A percentile compares a stretch with the other conserved stretches of the same genome.
Evolutionary conservation across 2,113 vertebrate genomes (phyloP).

Genomic region (Saguinus imperator): DNA sequence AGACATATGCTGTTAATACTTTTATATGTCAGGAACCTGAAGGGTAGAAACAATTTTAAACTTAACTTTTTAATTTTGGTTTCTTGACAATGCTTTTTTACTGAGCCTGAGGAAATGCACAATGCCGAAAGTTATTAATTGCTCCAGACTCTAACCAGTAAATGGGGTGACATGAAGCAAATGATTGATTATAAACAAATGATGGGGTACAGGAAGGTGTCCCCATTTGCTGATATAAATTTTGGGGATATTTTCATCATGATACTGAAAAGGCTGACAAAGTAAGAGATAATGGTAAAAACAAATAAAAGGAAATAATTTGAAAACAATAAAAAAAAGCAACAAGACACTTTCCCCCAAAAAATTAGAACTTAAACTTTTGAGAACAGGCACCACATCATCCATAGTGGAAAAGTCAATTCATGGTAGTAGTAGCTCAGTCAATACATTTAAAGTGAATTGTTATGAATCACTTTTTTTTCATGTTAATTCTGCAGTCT

Average conservation of each 20-base stretch:
- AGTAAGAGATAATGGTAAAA: neutral
- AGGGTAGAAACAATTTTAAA: constrained; percentile 62
- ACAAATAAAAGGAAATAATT: neutral
- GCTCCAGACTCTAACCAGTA: constrained; percentile 23
- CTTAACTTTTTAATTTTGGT: constrained; percentile 61
- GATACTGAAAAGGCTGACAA: neutral
- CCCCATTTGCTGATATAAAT: neutral
- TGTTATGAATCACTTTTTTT: neutral
- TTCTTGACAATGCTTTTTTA: constrained; percentile 7
- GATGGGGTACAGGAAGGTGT: neutral
- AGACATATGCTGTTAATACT: constrained; percentile 58
- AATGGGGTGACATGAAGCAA: neutral
- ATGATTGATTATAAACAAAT: neutral
- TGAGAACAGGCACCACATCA: neutral
- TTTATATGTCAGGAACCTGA: constrained; percentile 23
- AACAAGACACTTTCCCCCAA: neutral
- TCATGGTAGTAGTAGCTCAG: neutral
- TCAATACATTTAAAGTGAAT: constrained; percentile 44
- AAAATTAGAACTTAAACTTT: neutral
- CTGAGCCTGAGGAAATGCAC: neutral
- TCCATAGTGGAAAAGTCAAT: neutral
- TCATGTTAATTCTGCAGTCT: constrained; percentile 49
- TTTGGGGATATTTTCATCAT: neutral
- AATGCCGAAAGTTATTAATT: neutral
- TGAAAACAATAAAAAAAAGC: neutral